Conservation (phyloP, 2,113 vertebrate genomes). For the Muscicapa adusta region DNA sequence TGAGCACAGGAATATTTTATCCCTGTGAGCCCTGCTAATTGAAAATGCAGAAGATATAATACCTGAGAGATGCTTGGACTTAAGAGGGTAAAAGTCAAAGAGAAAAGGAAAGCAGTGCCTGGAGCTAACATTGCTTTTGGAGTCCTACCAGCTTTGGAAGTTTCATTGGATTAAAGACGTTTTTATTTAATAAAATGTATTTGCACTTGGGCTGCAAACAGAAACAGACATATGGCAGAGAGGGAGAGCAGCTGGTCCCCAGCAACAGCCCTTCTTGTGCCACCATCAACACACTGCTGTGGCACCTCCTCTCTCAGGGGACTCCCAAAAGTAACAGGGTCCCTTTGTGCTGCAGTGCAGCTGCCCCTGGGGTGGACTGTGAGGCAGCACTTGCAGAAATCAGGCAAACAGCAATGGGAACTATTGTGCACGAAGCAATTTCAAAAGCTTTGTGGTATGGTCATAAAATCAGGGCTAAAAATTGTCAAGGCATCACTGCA, state of each 20-base stretch:
- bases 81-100: not conserved
- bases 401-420: not conserved
- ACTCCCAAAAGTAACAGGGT: not conserved
- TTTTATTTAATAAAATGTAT: conserved; percentile 34
- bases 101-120: not conserved
- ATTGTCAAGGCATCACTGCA: not conserved
- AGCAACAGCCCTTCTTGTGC: not conserved
- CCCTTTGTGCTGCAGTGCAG: not conserved
- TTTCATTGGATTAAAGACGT: not conserved
- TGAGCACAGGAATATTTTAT: not conserved
- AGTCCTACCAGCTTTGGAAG: not conserved
- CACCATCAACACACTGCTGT: not conserved
- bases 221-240: not conserved
- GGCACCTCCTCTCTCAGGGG: not conserved
- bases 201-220: not conserved
- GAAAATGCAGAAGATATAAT: not conserved
- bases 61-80: not conserved
- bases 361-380: not conserved
- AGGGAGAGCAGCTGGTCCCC: not conserved
- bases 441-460: not conserved
- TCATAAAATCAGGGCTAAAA: not conserved
- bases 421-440: not conserved
- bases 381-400: not conserved
- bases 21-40: not conserved
- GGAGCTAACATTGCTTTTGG: not conserved